Conservation (phyloP, 2,888 invertebrate species). For the Oasisia sp. region DNA sequence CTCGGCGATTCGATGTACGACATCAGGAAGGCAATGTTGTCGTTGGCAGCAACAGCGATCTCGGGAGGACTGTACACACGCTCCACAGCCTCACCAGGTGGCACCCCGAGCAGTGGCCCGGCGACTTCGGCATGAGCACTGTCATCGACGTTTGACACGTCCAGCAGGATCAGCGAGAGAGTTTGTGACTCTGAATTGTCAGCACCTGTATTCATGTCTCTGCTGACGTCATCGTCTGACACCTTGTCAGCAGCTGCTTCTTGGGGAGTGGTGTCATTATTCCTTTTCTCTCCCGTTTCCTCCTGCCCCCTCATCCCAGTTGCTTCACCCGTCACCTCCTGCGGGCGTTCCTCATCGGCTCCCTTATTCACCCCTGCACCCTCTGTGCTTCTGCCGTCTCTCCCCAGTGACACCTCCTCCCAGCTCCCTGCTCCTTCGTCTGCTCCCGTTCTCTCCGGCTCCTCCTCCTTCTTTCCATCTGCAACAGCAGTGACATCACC, state of each 20-base stretch:
- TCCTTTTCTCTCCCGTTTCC: not conserved
- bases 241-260: not conserved
- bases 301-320: not conserved
- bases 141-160: not conserved
- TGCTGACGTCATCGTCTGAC: not conserved
- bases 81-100: not conserved
- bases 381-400: not conserved
- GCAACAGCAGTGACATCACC: not conserved
- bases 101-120: not conserved
- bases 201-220: not conserved
- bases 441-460: not conserved
- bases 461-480: not conserved
- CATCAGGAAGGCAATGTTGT: slow-evolving; percentile 45
- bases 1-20: slow-evolving; percentile 52
- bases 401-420: not conserved
- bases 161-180: not conserved
- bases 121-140: not conserved
- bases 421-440: not conserved
- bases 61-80: not conserved
- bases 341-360: not conserved
- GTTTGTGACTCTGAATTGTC: not conserved
- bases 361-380: not conserved
- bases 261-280: not conserved
- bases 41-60: slow-evolving; percentile 35
- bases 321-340: not conserved